Base-by-base conservation (phyloP, 1,140 invertebrate species). In the Homarus americanus region DNA sequence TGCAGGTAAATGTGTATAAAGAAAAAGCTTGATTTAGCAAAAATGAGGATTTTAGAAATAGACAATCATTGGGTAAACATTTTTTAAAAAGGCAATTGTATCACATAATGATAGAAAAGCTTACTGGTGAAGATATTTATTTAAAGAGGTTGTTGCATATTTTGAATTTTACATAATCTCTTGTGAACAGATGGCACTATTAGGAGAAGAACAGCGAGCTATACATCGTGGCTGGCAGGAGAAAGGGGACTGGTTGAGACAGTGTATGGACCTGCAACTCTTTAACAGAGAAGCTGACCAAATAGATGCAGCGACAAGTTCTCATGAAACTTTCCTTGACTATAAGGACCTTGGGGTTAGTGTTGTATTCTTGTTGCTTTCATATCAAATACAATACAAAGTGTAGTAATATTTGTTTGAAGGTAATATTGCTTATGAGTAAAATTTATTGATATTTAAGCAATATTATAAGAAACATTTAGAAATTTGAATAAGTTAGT, bases 241-340 rank as follows among this genome's bases (percentile, higher is more conserved):
- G 53, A 98, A 98, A 93, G 96, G 97, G 38, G 96, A 96, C 79
- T 97, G 97, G 96, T 94, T 98, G 44, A 95, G 96, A 91, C 97
- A 99, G 93, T 97, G 97, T 92, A 95, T 98, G 28, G 97, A 98
- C 93, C 94, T 99, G 79, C 97, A 98, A 94, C 96, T 97, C 89
- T 99, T 99, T 94, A 99, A 98, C 94, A 96, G 97, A 82, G 99
- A 99, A 95, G 98, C 98, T 0, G 98, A 99, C 94, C 97, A 99
- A 94, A 98, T 99, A 91, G 98, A 99, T 95, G 98, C 98, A 0
- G 97, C 97, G 5, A 98, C 97, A 58, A 97, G 97, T 82, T 97
- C 97, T 63, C 98, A 99, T 94, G 97, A 98, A 94, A 97, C 98
- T 0, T 99, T 98, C 94, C 95, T 99, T 17, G 98, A 99, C 92